These are phyloP conservation scores for Trichomycterus rosablanca DNA, from an alignment of 2,113 vertebrate genomes.

Conservation along the genomic window DNA sequence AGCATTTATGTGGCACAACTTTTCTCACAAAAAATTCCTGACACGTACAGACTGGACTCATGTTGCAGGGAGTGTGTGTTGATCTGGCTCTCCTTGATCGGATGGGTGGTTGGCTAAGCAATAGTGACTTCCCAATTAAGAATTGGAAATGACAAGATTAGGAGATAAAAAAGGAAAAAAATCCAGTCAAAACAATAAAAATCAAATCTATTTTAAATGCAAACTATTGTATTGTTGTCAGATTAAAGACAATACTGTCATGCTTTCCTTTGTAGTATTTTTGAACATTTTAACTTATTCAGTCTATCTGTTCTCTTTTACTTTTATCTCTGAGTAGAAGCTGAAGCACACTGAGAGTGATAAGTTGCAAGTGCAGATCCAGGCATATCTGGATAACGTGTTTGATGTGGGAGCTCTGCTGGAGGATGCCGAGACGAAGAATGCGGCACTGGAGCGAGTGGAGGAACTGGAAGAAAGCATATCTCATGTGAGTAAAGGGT, in stretches of 20 bases:
- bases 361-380: slow-evolving; percentile 95
- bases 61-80: no score
- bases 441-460: slow-evolving; percentile 91
- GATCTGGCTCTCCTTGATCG: no score
- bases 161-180: no score
- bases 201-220: no score
- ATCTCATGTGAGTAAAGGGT: slow-evolving; percentile 77
- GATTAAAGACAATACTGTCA: background rate
- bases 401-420: slow-evolving; percentile 90
- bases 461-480: slow-evolving; percentile 95
- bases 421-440: slow-evolving; percentile 96
- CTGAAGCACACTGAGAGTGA: slow-evolving; percentile 94
- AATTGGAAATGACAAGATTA: no score
- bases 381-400: slow-evolving; percentile 94
- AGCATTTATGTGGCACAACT: no score
- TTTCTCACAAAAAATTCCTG: no score
- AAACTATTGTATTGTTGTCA: no score
- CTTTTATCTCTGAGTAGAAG: slow-evolving; percentile 68
- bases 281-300: background rate
- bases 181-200: no score
- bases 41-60: no score
- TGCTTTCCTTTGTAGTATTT: background rate
- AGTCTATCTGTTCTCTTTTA: background rate
- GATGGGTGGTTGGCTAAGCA: no score
- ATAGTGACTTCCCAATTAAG: no score